Percentiles rank a stretch among this genome's conserved stretches.
These are phyloP conservation scores for Hydractinia echinata DNA, from an alignment of 30 jellyfish, hydroid and myxozoan genomes.

Conservation along the genomic window DNA sequence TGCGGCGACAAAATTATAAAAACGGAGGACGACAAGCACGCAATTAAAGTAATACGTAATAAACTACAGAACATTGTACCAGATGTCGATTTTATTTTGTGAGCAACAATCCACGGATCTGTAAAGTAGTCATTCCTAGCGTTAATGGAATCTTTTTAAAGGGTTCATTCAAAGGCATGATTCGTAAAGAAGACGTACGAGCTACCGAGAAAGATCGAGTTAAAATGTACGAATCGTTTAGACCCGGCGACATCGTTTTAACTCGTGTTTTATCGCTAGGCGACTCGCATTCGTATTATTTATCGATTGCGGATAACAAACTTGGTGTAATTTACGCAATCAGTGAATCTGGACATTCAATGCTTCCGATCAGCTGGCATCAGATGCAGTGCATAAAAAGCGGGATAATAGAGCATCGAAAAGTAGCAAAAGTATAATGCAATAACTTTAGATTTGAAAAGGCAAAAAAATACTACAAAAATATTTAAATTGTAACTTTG, in stretches of 20 bases:
- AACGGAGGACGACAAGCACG: constrained; percentile 24
- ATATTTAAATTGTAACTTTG: too few species aligned
- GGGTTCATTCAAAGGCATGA: constrained; percentile 67
- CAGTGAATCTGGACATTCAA: constrained; percentile 76
- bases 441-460: not conserved
- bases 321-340: constrained; percentile 93
- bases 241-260: constrained; percentile 90
- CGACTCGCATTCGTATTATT: constrained; percentile 87
- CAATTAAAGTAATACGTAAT: constrained; percentile 20
- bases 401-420: constrained; percentile 59
- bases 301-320: constrained; percentile 87
- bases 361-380: constrained; percentile 89
- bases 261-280: constrained; percentile 84
- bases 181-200: constrained; percentile 84
- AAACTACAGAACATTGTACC: constrained; percentile 38
- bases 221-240: constrained; percentile 68
- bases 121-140: constrained; percentile 69
- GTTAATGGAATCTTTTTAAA: constrained; percentile 65
- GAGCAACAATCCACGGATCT: constrained; percentile 63
- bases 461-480: too few species aligned
- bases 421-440: constrained; percentile 79
- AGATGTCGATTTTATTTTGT: constrained; percentile 46
- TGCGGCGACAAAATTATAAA: constrained; percentile 46
- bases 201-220: constrained; percentile 94
- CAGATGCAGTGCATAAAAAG: constrained; percentile 78